Conservation (phyloP, 2,797 vertebrate genomes). For the Jordanella pulchra region DNA sequence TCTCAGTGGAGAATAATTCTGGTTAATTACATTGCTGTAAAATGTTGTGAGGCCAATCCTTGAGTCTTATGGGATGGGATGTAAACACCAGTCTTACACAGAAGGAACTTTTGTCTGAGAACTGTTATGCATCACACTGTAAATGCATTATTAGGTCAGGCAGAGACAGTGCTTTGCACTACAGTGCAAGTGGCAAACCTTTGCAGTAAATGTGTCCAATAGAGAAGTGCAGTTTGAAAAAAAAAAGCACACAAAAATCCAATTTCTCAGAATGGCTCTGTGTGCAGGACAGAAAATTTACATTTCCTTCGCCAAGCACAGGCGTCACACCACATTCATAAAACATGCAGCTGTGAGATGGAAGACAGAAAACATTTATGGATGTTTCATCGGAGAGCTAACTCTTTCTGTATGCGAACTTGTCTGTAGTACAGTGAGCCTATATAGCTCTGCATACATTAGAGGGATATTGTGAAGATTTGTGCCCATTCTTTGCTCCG, state of each 20-base stretch:
- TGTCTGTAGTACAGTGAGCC: constrained; percentile 16
- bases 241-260: constrained; percentile 63
- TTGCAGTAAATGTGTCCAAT: neutral
- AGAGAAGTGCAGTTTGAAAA: constrained; percentile 35
- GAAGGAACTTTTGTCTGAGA: constrained; percentile 14
- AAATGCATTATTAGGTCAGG: constrained; percentile 36
- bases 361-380: constrained; percentile 15
- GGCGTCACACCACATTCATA: constrained; percentile 13
- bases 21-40: constrained; percentile 47
- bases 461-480: constrained; percentile 20
- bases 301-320: constrained; percentile 1
- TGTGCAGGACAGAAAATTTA: constrained; percentile 46
- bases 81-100: constrained; percentile 50
- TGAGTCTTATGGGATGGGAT: constrained; percentile 47
- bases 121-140: constrained; percentile 18
- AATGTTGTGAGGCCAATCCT: constrained; percentile 37
- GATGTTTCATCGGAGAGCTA: neutral
- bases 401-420: neutral
- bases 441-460: constrained; percentile 30
- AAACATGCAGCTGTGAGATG: constrained; percentile 22
- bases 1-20: constrained; percentile 24
- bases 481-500: constrained; percentile 39
- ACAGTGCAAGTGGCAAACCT: constrained; percentile 35
- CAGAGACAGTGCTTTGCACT: constrained; percentile 38
- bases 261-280: constrained; percentile 56